Conservation (phyloP, 1,140 invertebrate species). For the Catajapyx aquilonaris region DNA sequence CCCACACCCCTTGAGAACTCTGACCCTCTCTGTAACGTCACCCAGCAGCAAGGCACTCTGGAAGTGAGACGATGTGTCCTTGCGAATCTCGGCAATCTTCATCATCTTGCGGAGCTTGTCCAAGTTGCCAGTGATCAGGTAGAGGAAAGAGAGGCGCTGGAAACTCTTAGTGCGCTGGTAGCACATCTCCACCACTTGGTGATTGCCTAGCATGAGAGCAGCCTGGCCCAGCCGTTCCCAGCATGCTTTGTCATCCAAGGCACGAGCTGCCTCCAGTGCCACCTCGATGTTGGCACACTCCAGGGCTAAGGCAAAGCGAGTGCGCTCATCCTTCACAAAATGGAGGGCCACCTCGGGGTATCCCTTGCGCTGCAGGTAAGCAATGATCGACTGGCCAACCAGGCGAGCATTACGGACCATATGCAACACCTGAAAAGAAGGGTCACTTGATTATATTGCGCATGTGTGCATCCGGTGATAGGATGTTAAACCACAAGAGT, state of each 20-base stretch:
- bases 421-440: conserved; percentile 54
- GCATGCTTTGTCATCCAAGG: conserved; percentile 78
- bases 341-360: conserved; percentile 99
- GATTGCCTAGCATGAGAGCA: conserved; percentile 83
- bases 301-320: conserved; percentile 81
- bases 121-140: conserved; percentile 94
- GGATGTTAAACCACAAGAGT: no score
- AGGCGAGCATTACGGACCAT: conserved; percentile 94
- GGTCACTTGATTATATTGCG: no score
- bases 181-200: conserved; percentile 96
- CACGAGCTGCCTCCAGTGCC: conserved; percentile 76
- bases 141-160: conserved; percentile 94
- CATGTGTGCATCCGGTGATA: no score
- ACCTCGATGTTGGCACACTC: conserved; percentile 99
- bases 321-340: conserved; percentile 99
- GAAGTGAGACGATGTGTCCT: conserved; percentile 90
- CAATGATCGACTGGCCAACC: conserved; percentile 97
- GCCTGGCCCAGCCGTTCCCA: conserved; percentile 95
- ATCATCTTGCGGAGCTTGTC: conserved; percentile 98
- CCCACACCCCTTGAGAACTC: conserved; percentile 55
- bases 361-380: conserved; percentile 96
- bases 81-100: conserved; percentile 91
- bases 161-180: conserved; percentile 99
- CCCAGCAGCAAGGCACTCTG: conserved; percentile 83
- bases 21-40: conserved; percentile 74